Conservation (phyloP, 2,113 vertebrate genomes). For the Callaeas wilsoni region DNA sequence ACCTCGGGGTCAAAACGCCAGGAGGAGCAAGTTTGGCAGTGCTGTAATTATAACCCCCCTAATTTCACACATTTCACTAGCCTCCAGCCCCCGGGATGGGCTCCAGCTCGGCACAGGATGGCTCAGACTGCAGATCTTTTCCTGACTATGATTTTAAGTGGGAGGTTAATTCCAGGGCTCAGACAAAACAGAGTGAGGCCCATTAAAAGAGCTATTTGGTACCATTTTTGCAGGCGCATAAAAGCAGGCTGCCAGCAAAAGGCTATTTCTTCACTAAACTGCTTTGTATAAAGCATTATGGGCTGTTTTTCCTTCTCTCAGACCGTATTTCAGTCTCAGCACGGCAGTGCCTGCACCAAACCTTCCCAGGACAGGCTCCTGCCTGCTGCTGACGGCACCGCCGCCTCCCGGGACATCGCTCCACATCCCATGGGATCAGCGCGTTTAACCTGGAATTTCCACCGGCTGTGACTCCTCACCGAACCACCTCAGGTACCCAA, state of each 20-base stretch:
- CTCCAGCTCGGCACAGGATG: not conserved
- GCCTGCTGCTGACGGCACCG: rapidly evolving
- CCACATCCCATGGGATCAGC: not conserved
- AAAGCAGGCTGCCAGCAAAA: not conserved
- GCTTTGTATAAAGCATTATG: not conserved
- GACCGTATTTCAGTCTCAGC: not conserved
- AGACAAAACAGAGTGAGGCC: not conserved
- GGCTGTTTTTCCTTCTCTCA: not conserved
- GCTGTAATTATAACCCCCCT: not conserved
- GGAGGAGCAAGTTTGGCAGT: not conserved
- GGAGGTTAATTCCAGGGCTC: not conserved
- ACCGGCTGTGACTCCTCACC: not conserved
- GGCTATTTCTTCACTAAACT: not conserved
- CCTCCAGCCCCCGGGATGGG: not conserved
- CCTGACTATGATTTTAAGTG: not conserved
- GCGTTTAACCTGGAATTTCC: not conserved
- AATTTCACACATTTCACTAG: not conserved
- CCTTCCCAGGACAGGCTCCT: not conserved
- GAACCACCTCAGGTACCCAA: not conserved
- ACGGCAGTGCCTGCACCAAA: not conserved
- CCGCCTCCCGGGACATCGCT: not conserved
- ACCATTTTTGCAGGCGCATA: not conserved
- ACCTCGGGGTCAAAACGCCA: not conserved
- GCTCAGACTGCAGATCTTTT: not conserved
- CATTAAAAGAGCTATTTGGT: not conserved